Conservation (phyloP, 2,797 vertebrate species). For the Gallinago nigripennis region DNA sequence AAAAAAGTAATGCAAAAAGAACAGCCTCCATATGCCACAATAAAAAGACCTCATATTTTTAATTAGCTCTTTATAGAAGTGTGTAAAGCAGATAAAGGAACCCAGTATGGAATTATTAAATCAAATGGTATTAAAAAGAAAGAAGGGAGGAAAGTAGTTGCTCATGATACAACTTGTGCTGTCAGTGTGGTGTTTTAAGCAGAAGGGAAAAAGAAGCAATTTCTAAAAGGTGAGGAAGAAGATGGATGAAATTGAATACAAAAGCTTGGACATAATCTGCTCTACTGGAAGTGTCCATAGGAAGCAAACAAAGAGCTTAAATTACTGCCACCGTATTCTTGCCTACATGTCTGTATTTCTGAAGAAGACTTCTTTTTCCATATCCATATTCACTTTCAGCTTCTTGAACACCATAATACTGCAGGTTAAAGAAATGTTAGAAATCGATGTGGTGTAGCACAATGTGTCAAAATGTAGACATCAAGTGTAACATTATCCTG, state of each 20-base stretch:
- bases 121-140: not conserved
- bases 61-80: slow-evolving; percentile 18
- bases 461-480: not conserved
- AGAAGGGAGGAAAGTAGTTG: not conserved
- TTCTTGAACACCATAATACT: not conserved
- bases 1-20: slow-evolving; percentile 22
- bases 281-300: not conserved
- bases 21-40: not conserved
- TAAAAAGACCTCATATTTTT: not conserved
- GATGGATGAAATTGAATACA: not conserved
- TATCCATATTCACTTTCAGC: not conserved
- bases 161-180: not conserved
- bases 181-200: not conserved
- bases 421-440: not conserved
- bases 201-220: not conserved
- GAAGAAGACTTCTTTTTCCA: not conserved
- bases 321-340: not conserved
- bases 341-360: not conserved
- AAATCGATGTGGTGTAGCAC: not conserved
- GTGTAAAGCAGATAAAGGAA: not conserved
- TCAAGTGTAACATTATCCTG: not conserved
- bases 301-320: not conserved
- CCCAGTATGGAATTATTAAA: not conserved
- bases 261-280: not conserved
- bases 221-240: not conserved